Evolutionary conservation across 1,140 invertebrate species (phyloP), one percentile per base, ranked within the genome.

Genomic region (Maconellicoccus hirsutus): DNA sequence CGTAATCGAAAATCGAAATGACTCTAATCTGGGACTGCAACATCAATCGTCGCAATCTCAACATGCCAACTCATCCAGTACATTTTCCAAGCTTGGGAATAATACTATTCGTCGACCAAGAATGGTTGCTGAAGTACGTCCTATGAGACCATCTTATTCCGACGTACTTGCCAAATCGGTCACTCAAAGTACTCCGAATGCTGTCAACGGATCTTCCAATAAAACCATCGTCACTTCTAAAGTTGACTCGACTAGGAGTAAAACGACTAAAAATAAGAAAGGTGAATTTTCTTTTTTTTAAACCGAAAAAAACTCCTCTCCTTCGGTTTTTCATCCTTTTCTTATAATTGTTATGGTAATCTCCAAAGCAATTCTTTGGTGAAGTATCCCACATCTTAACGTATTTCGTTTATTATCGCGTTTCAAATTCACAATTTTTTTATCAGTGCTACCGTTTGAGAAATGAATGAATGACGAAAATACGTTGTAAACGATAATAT

Each of bases 101-200:
- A 77, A 69, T 73, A 71, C 42, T 70, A 22, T 61, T 33, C 70
- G 70, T 39, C 76, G 90, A 76, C 85, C 86, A 70, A 81, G 89
- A 26, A 90, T 89, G 76, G 85, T 92, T 0, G 90, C 89, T 25
- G 89, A 91, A 81, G 90, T 92, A 0, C 90, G 90, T 76, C 89
- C 89, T 3, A 91, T 92, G 89, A 81, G 89, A 71, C 89, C 89
- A 22, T 87, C 87, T 23, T 92, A 92, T 78, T 92, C 90, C 1
- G 89, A 90, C 80, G 89, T 92, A 10, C 75, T 92, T 14, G 86
- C 87, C 16, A 91, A 92, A 78, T 87, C 86, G 69, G 81, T 80
- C 0, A 80, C 81, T 2, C 73, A 73, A 0, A 25, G 72, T 25
- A 75, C 79, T 52, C 77, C 79, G 22, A 74, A 77, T 25, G 78